phyloP scores from a whole-genome alignment of 2,113 vertebrate genomes.

The Rissa tridactyla region DNA sequence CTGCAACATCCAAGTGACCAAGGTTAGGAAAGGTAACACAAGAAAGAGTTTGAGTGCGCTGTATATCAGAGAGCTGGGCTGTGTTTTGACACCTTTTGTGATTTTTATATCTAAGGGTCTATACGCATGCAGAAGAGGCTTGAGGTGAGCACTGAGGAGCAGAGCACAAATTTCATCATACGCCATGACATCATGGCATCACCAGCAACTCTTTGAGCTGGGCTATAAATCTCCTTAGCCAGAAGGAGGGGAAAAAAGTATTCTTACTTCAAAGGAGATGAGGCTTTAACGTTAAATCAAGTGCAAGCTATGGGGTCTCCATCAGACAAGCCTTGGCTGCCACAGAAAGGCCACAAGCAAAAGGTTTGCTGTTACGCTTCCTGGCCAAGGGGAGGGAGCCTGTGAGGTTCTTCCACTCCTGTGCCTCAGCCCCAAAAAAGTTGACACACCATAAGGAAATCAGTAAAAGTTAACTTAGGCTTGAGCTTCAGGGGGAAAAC shows the following conservation, averaged over 20 bases:
- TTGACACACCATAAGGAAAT: too few species aligned
- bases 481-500: not conserved
- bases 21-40: not conserved
- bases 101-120: not conserved
- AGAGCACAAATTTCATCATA: not conserved
- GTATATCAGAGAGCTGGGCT: not conserved
- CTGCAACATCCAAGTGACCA: not conserved
- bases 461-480: not conserved
- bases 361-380: not conserved
- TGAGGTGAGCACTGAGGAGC: not conserved
- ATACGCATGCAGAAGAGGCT: not conserved
- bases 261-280: not conserved
- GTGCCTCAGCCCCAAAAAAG: not conserved
- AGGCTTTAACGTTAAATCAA: not conserved
- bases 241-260: not conserved
- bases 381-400: not conserved
- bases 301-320: not conserved
- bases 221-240: slow-evolving; percentile 7
- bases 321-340: not conserved
- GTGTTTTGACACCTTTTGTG: not conserved
- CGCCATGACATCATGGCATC: not conserved
- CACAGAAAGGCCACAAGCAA: not conserved
- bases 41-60: not conserved
- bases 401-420: not conserved
- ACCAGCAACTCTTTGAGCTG: not conserved